Conservation (phyloP, 2,797 vertebrate species). For the Pelobates cultripes region DNA sequence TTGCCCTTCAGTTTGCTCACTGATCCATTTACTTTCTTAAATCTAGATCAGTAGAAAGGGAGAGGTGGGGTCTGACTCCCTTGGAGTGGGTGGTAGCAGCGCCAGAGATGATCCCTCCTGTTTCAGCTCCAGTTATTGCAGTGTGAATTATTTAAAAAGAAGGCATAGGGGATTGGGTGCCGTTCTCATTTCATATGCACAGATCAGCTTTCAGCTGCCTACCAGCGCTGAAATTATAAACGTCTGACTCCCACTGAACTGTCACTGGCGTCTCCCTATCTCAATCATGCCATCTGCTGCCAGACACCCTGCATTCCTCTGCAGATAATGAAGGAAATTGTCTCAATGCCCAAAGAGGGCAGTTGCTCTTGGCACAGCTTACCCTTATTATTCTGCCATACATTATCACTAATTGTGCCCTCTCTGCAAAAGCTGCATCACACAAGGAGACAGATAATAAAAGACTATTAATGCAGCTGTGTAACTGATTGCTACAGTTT, state of each 20-base stretch:
- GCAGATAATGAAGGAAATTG: not conserved
- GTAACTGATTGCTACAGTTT: not conserved
- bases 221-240: constrained; percentile 9
- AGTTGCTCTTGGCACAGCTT: not conserved
- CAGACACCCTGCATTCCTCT: not conserved
- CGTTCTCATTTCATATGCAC: constrained; percentile 2
- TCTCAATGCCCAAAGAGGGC: not conserved
- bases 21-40: no score
- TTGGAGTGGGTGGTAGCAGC: no score
- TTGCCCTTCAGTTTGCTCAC: no score
- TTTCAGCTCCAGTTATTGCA: not conserved
- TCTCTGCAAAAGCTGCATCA: not conserved
- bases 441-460: not conserved
- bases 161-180: not conserved
- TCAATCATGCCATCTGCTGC: constrained; percentile 16
- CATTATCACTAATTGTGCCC: not conserved
- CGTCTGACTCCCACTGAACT: not conserved
- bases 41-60: no score
- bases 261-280: constrained; percentile 4
- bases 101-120: not conserved
- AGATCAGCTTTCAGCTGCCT: constrained; percentile 22
- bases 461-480: not conserved
- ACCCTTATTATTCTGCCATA: not conserved
- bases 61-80: no score
- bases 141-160: constrained; percentile 18